Evolutionary conservation across 2,888 invertebrate genomes (phyloP), one percentile per base, ranked within the genome.

Genomic region (Netelia virgata): DNA sequence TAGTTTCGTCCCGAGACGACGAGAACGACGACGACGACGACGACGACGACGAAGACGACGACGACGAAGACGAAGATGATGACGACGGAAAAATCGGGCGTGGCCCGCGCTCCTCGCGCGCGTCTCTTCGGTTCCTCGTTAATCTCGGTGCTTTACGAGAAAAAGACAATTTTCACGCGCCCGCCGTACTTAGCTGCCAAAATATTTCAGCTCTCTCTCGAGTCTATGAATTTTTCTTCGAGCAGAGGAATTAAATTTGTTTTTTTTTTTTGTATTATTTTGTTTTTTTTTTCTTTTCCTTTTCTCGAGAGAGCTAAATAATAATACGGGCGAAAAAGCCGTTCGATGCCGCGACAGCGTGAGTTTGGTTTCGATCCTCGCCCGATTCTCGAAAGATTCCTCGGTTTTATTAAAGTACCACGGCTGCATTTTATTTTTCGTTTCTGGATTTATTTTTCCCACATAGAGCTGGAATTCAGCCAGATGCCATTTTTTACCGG

Each of bases 41-140:
- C 47, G 59, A 74, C 73, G 66, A 73, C 66, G 16, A 59, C 23
- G 63, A 83, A 74, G 73, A 74, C 74, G 64, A 68, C 83, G 55
- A 68, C 64, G 55, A 61, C 61, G 84, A 66, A 10, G 47, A 53
- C 47, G 59, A 74, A 66, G 66, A 73, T 59, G 16, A 61, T 80
- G 77, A 75, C 64, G 64, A 50, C 47, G 85, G 79, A 86, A 86
- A 86, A 86, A 85, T 87, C 86, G 85, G 86, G 86, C 57, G 84
- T 84, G 83, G 57, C 77, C 18, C 64, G 41, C 50, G 53, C 61
- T 47, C 28, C 28, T 28, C 28, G 28, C 55, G 47, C 70, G 69
- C 63, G 69, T 72, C 81, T 63, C 72, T 76, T 82, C 75, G 82
- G 78, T 78, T 82, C 69, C 82, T 85, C 78, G 79, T 82, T 75